A percentile compares a stretch with the other conserved stretches of the same genome.
Conservation (phyloP, 2,888 invertebrate genomes). For the Proisotoma minuta region DNA sequence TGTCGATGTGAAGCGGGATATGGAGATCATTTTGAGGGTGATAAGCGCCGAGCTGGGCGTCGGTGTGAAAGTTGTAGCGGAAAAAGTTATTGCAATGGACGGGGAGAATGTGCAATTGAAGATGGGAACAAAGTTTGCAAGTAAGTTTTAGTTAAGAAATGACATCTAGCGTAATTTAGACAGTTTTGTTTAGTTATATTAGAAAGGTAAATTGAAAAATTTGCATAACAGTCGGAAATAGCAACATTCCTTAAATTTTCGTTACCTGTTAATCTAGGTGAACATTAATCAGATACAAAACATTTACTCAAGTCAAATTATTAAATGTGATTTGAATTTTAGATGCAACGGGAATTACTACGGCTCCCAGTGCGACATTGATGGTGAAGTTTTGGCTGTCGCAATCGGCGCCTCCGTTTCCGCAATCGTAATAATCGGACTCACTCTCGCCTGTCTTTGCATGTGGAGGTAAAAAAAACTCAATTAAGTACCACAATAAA, state of each 20-base stretch:
- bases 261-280: too few species aligned
- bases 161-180: neutral
- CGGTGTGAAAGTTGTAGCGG: conserved; percentile 70
- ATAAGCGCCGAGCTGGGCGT: conserved; percentile 65
- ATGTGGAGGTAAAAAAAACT: conserved; percentile 73
- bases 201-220: neutral
- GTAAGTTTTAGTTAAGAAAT: conserved; percentile 56
- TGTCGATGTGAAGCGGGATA: conserved; percentile 71
- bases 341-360: conserved; percentile 83
- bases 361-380: conserved; percentile 81
- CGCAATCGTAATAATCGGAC: conserved; percentile 79
- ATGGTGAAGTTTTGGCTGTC: conserved; percentile 85
- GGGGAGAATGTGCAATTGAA: conserved; percentile 75
- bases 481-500: neutral
- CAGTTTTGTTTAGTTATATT: neutral
- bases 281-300: too few species aligned
- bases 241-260: too few species aligned
- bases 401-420: conserved; percentile 85
- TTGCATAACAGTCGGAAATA: neutral
- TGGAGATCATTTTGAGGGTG: conserved; percentile 68
- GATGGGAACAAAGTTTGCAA: conserved; percentile 71
- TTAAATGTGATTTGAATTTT: too few species aligned
- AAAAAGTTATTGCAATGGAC: conserved; percentile 71
- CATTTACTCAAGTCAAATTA: too few species aligned
- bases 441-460: conserved; percentile 78